A percentile compares a stretch with the other conserved stretches of the same genome.
Evolutionary conservation across 2,797 vertebrate species (phyloP).

Genomic region (Tarsius wallacei): DNA sequence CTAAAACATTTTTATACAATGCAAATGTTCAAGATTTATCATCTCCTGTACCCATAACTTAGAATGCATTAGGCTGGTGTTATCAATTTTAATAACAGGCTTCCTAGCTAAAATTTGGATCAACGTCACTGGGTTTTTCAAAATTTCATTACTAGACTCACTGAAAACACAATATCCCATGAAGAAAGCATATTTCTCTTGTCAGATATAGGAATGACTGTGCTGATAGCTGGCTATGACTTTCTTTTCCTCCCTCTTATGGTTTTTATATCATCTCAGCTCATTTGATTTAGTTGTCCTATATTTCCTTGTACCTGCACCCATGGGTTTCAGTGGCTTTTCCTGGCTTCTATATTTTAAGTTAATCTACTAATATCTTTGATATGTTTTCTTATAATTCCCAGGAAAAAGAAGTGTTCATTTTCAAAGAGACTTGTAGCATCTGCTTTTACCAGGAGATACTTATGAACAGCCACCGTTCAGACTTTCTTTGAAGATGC

Average conservation of each 20-base stretch:
- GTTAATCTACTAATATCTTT: background rate
- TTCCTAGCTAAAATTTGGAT: conserved; percentile 74
- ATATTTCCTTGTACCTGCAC: fast-evolving
- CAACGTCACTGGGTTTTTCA: conserved; percentile 74
- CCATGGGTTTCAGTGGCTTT: fast-evolving
- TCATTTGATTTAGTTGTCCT: fast-evolving
- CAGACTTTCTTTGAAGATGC: fast-evolving
- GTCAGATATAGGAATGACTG: background rate
- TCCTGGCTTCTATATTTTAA: fast-evolving
- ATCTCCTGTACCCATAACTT: background rate
- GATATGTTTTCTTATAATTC: background rate
- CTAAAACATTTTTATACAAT: conserved; percentile 66
- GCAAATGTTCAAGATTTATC: conserved; percentile 72
- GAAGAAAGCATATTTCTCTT: conserved; percentile 60
- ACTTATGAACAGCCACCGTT: fast-evolving
- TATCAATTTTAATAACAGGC: conserved; percentile 71
- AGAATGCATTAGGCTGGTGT: conserved; percentile 62
- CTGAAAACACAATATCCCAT: conserved; percentile 77
- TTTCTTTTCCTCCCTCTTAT: fast-evolving
- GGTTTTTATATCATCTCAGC: fast-evolving
- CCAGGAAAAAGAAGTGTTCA: background rate
- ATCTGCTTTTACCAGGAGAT: fast-evolving
- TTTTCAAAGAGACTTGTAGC: fast-evolving
- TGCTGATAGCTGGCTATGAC: fast-evolving
- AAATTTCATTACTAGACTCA: conserved; percentile 79